These are phyloP conservation scores for Molanna angustata DNA, from an alignment of 2,888 invertebrate species.

Conservation along the genomic window DNA sequence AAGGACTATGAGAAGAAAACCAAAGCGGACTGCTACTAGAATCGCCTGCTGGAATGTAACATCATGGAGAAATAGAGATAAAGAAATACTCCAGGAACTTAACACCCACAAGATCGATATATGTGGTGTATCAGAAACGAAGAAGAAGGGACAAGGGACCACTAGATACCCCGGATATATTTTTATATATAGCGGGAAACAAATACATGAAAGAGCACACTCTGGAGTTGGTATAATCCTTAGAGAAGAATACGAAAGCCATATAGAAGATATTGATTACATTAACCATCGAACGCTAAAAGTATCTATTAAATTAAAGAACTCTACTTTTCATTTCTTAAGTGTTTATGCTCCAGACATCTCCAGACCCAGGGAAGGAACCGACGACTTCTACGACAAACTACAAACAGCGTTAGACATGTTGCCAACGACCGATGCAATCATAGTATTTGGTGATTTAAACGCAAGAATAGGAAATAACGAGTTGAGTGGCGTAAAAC, in stretches of 20 bases:
- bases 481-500: background rate
- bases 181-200: background rate
- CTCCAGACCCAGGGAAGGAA: background rate
- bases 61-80: background rate
- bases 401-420: background rate
- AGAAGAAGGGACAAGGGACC: background rate
- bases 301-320: background rate
- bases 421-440: background rate
- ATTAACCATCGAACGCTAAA: background rate
- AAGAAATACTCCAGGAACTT: no score
- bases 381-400: background rate
- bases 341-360: slow-evolving; percentile 5
- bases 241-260: background rate
- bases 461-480: background rate
- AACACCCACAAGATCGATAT: no score
- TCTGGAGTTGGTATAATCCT: background rate
- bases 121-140: no score
- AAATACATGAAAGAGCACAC: background rate
- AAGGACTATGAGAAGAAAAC: no score
- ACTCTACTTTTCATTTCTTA: background rate
- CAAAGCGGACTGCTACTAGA: background rate
- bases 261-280: background rate
- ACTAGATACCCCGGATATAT: background rate
- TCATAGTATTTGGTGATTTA: background rate
- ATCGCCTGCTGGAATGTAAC: slow-evolving; percentile 1